A percentile compares a stretch with the other conserved stretches of the same genome.
These are phyloP conservation scores for Sciurus niger DNA, from an alignment of 2,113 vertebrate genomes.

Conservation along the genomic window DNA sequence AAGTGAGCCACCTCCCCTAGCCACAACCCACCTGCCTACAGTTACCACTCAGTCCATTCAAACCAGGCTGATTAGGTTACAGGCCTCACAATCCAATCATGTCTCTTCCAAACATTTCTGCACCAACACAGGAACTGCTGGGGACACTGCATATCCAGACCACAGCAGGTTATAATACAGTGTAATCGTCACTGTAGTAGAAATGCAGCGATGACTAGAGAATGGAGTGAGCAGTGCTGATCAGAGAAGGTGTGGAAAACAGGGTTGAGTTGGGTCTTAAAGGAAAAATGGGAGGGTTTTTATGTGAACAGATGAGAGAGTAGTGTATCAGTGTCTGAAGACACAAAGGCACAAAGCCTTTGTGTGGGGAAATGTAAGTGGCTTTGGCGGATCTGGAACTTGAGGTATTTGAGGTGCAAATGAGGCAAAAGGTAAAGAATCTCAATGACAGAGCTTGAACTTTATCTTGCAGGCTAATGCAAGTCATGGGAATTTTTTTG, in stretches of 20 bases:
- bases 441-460: conserved; percentile 31
- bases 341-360: neutral
- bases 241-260: neutral
- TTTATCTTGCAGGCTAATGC: neutral
- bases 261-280: neutral
- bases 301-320: neutral
- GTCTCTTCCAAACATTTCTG: too few species aligned
- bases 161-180: neutral
- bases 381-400: conserved; percentile 7
- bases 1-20: too few species aligned
- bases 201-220: neutral
- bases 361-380: neutral
- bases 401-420: neutral
- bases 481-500: neutral
- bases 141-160: too few species aligned
- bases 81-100: too few species aligned
- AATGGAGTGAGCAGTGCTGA: neutral
- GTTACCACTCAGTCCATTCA: too few species aligned
- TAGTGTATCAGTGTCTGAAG: neutral
- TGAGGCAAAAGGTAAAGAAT: neutral
- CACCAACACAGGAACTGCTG: too few species aligned
- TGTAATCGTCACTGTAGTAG: neutral
- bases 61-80: too few species aligned
- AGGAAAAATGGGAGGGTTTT: neutral
- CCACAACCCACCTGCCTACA: too few species aligned